Base-by-base conservation (phyloP, 2,113 vertebrate genomes). In the Glaucomys volans region DNA sequence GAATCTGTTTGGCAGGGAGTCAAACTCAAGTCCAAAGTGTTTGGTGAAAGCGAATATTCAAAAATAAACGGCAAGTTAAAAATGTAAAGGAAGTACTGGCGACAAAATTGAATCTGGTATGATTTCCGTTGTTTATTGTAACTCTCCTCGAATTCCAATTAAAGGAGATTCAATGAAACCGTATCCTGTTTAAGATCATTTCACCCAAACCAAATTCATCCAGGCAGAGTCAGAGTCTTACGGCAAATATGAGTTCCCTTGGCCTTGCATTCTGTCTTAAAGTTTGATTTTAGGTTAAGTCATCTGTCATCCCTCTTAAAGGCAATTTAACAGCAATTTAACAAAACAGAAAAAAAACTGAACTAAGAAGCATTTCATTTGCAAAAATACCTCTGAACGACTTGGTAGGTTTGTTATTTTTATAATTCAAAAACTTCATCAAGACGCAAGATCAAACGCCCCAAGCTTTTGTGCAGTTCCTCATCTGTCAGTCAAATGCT, bases 401-500 rank as follows among this genome's bases (percentile, higher is more conserved):
- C 59, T 69, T 71, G 85, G 32, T 66, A n/a, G 30, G 13, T 66
- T 87, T 71, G 80, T 93, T 94, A 93, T 87, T 92, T 87, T 92
- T 91, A 50, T 86, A 62, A 91, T 76, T 47, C 47, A 92, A 89
- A 88, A 91, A 69, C 50, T 67, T 77, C 42, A 93, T 82, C 89
- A 93, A 96, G 93, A 87, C 47, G 64, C 32, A 67, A 17, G 67
- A 88, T 88, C 79, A 90, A 91, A 26, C 35, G 95, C 89, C 32
- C 17, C 67, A 17, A 67, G n/a, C 57, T 95, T 95, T 95, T 83
- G 50, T 89, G n/a, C 14, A 83, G 24, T 71, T 79, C 87, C 71
- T 64, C 26, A 74, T 62, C 67, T 84, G n/a, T 91, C 95, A 95
- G 11, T 95, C 81, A 93, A 77, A 85, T 77, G 35, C 32, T 96